Base-by-base conservation (phyloP, 2,888 invertebrate genomes). In the Brachypterus glaber region DNA sequence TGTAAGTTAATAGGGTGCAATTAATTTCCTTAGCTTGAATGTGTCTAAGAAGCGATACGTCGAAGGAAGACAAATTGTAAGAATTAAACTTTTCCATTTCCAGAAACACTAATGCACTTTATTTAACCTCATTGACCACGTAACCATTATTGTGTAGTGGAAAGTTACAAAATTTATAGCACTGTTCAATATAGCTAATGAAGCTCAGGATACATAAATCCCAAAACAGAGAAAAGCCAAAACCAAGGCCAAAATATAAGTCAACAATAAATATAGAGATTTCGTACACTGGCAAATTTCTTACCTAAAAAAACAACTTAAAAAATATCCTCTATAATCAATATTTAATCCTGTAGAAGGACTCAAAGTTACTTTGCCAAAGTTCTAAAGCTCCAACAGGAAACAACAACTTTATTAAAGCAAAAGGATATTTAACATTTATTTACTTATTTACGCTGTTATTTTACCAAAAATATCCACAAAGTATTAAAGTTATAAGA, bases 181-280 rank as follows among this genome's bases (percentile, higher is more conserved):
- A 51, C 53, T 50, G 52, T 63, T 62, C 62, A 60, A 64, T 64
- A 63, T 53, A 62, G 62, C 60, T 64, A 64, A 64, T 64, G 64
- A 63, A 63, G 57, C 58, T 50, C 46, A 51, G 51, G 53, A 54
- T 49, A 55, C 56, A 62, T 63, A 63, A 63, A 64, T 64, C 57
- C 49, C 47, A 30, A 46, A 40, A n/a, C n/a, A n/a, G 48, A 53
- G 46, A 52, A 51, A 47, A 44, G n/a, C 50, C 47, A 44, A 47
- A 38, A 43, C 47, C 46, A 47, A 47, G 43, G 47, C 43, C 46
- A 30, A 29, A 30, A 43, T 39, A 44, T 53, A 53, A 53, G 49
- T 48, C 51, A 53, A 50, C 47, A 48, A 51, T 50, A 27, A 27
- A 27, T 27, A 27, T 13, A 11, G 30, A 29, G 30, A 11, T 5